A percentile compares a stretch with the other conserved stretches of the same genome.
Evolutionary conservation across 2,113 vertebrate genomes (phyloP).

Genomic region (Tauraco erythrolophus): DNA sequence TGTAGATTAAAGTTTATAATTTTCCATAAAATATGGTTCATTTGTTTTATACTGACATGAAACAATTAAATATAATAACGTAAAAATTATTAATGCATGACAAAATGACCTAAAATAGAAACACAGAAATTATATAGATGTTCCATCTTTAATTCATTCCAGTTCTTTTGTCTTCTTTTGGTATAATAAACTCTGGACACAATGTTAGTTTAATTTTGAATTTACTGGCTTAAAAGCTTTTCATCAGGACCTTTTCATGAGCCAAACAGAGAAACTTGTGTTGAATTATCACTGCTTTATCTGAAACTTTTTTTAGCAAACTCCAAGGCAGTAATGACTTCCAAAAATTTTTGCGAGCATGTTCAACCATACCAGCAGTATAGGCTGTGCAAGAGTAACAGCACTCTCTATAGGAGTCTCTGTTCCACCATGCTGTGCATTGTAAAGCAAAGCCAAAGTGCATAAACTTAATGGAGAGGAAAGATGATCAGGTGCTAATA

Average conservation of each 20-base stretch:
- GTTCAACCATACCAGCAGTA: not conserved
- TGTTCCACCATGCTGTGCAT: not conserved
- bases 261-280: not conserved
- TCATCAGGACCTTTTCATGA: not conserved
- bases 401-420: not conserved
- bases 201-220: not conserved
- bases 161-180: not conserved
- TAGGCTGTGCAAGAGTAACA: not conserved
- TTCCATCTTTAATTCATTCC: not conserved
- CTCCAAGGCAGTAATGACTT: not conserved
- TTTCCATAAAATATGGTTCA: not conserved
- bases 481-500: not conserved
- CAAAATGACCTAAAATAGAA: not conserved
- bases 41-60: not conserved
- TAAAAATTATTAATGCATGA: not conserved
- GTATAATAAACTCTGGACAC: not conserved
- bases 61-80: not conserved
- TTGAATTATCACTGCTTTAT: not conserved
- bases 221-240: not conserved
- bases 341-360: not conserved
- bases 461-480: conserved; percentile 46
- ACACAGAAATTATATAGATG: not conserved
- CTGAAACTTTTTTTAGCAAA: not conserved
- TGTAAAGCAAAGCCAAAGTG: not conserved
- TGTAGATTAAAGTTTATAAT: not conserved